Conservation (phyloP, 1,140 invertebrate genomes). For the Saxidomus purpurata region DNA sequence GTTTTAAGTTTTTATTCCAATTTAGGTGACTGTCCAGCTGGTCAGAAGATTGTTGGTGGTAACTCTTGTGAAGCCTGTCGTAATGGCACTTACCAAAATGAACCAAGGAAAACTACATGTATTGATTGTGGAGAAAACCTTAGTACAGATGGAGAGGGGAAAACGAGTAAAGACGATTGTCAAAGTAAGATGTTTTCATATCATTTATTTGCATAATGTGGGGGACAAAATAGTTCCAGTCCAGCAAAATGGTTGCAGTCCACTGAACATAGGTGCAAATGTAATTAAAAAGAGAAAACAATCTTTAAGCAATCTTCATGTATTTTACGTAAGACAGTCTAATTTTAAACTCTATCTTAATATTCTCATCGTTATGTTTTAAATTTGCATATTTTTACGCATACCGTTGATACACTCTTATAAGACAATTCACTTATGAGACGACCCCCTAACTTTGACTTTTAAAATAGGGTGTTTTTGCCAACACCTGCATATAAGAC, state of each 20-base stretch:
- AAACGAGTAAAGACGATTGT: background rate
- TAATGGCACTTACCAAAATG: constrained; percentile 5
- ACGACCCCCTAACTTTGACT: too few species aligned
- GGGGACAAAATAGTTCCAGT: background rate
- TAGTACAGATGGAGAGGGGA: constrained; percentile 14
- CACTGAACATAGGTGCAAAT: too few species aligned
- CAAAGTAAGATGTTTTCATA: constrained; percentile 46
- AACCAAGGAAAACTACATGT: background rate
- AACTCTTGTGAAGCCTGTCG: background rate
- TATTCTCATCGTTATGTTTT: too few species aligned
- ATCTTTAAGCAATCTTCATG: too few species aligned
- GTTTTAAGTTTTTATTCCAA: background rate
- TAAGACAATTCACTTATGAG: too few species aligned
- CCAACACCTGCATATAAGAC: too few species aligned
- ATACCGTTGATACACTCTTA: too few species aligned
- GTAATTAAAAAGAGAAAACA: too few species aligned
- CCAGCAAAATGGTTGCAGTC: background rate
- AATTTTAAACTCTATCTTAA: too few species aligned
- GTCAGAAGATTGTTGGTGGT: constrained; percentile 18
- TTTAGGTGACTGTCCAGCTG: constrained; percentile 12
- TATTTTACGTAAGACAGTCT: too few species aligned
- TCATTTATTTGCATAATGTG: background rate
- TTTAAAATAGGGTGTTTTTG: too few species aligned
- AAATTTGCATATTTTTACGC: too few species aligned
- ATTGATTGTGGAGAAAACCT: constrained; percentile 8